Base-by-base conservation (phyloP, 2,888 invertebrate species). In the Parnassius glacialis region DNA sequence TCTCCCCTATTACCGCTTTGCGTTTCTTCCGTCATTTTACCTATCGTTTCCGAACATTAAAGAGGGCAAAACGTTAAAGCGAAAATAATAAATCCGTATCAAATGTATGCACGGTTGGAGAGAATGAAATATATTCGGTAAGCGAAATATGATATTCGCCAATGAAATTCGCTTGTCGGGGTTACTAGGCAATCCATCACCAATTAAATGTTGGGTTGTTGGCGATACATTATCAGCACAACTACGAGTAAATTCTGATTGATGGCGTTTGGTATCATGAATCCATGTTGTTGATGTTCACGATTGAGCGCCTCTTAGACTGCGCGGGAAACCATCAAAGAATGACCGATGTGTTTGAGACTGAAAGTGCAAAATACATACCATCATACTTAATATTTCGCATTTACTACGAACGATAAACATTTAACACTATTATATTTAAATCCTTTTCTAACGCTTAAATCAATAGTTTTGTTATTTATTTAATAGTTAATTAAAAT, bases 61-160 rank as follows among this genome's bases (percentile, higher is more conserved):
- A 79, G 85, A 87, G 90, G 90, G 88, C 86, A 86, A 83, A 80
- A 81, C 76, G 81, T 78, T 79, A 83, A 87, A 85, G 84, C 80
- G 88, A 86, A 87, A 85, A 90, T 89, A 89, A 89, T 90, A 90
- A 89, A 89, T 90, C 88, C 89, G 80, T 82, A 87, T 88, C 83
- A 81, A 87, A 87, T 87, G 59, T 71, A 90, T 89, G 88, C 87
- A 80, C 81, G 85, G 78, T 70, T 76, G 79, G 77, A 83, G 75
- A 76, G 80, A 79, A 83, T 82, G 79, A 81, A 79, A 81, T 67
- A 78, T 80, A 79, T 74, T 79, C 72, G 73, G 75, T 68, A 66
- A 68, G 71, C 74, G 74, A 74, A 80, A 84, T 79, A 75, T 77
- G 76, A 82, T 79, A 75, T 79, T 48, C 48, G 48, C 82, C 75